phyloP scores from a whole-genome alignment of 2,797 vertebrate species.

The Aeoliscus strigatus region DNA sequence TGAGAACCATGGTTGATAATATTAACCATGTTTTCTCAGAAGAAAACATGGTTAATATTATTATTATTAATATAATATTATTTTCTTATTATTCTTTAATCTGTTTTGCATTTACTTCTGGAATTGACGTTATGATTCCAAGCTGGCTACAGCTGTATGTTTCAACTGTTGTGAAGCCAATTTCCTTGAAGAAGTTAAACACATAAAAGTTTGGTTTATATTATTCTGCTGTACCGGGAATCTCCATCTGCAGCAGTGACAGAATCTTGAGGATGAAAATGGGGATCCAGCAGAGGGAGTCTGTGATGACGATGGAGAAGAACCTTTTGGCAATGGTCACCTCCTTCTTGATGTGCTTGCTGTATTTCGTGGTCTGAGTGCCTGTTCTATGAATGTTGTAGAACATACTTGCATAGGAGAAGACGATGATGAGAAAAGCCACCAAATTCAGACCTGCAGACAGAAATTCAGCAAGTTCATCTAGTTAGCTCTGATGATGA shows the following conservation, averaged over 20 bases:
- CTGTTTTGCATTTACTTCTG: too few species aligned
- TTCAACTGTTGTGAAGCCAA: too few species aligned
- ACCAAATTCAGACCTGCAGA: constrained; percentile 90
- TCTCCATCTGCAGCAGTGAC: constrained; percentile 92
- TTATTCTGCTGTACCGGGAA: constrained; percentile 82
- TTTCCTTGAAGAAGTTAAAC: background rate
- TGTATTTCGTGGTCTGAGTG: constrained; percentile 86
- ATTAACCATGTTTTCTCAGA: too few species aligned
- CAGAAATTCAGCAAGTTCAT: too few species aligned
- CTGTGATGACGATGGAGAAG: constrained; percentile 97
- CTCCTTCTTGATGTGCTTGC: constrained; percentile 93
- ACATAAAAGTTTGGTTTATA: constrained; percentile 4
- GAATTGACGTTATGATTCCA: background rate
- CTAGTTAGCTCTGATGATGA: too few species aligned
- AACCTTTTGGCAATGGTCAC: constrained; percentile 94
- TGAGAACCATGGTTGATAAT: too few species aligned
- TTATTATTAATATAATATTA: too few species aligned
- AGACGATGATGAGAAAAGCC: constrained; percentile 94
- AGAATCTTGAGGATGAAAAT: constrained; percentile 96
- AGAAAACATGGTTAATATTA: too few species aligned
- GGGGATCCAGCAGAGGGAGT: constrained; percentile 97
- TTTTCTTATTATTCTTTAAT: too few species aligned
- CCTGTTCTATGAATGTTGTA: constrained; percentile 91
- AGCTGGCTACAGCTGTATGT: background rate
- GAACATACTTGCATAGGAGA: constrained; percentile 97